Evolutionary conservation across 2,797 vertebrate genomes (phyloP).

Genomic region (Sebastes itinus): DNA sequence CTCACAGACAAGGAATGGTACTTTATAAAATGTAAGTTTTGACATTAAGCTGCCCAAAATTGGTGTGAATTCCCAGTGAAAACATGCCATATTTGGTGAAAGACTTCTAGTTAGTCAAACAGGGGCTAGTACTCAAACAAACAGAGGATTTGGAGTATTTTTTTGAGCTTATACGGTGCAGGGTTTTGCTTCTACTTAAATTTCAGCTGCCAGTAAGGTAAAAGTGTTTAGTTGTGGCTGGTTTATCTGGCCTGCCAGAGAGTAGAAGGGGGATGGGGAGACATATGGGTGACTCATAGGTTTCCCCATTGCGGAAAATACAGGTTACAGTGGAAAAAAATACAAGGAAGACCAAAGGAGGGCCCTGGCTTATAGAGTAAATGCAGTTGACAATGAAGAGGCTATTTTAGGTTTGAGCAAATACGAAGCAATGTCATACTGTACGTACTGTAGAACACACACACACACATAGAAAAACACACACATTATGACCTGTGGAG

Average conservation of each 20-base stretch:
- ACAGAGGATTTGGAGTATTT: background rate
- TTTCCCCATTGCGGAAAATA: conserved; percentile 42
- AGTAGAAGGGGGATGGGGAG: background rate
- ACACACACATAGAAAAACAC: background rate
- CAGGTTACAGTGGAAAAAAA: conserved; percentile 45
- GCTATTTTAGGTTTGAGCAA: conserved; percentile 66
- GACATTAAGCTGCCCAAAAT: conserved; percentile 6
- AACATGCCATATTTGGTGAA: conserved; percentile 37
- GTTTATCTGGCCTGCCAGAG: conserved; percentile 39
- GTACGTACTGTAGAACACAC: conserved; percentile 45
- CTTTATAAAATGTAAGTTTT: conserved; percentile 3
- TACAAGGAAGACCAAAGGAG: conserved; percentile 42
- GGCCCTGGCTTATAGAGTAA: conserved; percentile 33
- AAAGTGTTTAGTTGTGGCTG: conserved; percentile 32
- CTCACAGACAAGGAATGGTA: background rate
- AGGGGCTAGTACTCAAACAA: conserved; percentile 20
- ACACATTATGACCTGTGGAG: conserved; percentile 53
- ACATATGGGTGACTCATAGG: conserved; percentile 41
- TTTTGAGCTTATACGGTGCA: background rate
- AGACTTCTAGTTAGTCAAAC: conserved; percentile 52
- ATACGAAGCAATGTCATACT: conserved; percentile 36
- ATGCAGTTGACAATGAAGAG: conserved; percentile 42
- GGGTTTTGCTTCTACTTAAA: background rate
- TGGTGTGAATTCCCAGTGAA: conserved; percentile 13
- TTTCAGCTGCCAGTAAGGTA: conserved; percentile 11